These are phyloP conservation scores for Dicentrarchus labrax DNA, from an alignment of 2,113 vertebrate species.

Conservation along the genomic window DNA sequence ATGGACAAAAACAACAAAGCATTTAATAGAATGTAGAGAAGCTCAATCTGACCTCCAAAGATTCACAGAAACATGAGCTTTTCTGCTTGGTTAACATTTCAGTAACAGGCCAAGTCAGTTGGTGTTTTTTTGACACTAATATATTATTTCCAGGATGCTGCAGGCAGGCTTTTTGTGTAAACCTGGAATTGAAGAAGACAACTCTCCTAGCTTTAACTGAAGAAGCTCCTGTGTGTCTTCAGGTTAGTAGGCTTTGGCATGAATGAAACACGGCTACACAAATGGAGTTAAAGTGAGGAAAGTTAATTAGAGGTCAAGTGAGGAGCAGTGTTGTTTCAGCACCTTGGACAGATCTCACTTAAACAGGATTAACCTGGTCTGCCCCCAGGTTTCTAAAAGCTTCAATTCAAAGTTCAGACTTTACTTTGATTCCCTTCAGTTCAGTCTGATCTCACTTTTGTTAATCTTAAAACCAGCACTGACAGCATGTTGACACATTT, in stretches of 20 bases:
- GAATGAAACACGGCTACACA: not conserved
- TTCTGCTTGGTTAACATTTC: not conserved
- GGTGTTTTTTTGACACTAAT: not conserved
- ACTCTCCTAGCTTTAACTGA: not conserved
- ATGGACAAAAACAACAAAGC: too few relatives aligned
- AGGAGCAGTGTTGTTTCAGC: constrained; percentile 3
- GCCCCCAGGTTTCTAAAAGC: not conserved
- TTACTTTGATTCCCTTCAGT: not conserved
- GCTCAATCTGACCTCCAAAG: too few relatives aligned
- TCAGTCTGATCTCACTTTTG: not conserved
- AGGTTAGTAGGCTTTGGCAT: not conserved
- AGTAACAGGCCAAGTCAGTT: too few relatives aligned
- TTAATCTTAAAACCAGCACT: not conserved
- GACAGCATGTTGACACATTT: not conserved
- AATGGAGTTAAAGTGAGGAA: not conserved
- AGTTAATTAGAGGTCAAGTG: not conserved
- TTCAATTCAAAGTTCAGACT: not conserved
- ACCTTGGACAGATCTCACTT: constrained; percentile 24
- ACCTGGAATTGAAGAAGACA: not conserved
- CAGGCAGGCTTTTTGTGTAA: not conserved
- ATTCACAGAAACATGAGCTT: not conserved
- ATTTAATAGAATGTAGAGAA: not conserved
- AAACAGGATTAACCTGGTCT: not conserved
- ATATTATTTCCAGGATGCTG: not conserved
- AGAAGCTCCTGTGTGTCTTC: not conserved